Conservation (phyloP, 2,888 invertebrate species). For the Heliconius aoede region DNA sequence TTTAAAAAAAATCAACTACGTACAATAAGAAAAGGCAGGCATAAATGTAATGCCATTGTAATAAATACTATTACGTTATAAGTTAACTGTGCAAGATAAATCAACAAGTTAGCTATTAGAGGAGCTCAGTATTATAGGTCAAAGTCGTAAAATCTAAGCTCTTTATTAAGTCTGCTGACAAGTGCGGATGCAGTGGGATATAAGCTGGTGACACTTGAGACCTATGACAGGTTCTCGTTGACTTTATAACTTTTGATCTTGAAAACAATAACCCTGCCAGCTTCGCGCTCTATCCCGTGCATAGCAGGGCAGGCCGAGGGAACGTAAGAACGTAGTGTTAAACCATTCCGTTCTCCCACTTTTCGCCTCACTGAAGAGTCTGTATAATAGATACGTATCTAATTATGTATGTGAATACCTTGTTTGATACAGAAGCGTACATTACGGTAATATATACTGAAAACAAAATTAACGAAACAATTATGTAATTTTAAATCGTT, state of each 20-base stretch:
- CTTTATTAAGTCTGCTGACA: conserved; percentile 15
- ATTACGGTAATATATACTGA: too few species aligned
- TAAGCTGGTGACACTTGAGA: conserved; percentile 20
- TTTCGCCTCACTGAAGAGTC: background rate
- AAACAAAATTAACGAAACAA: too few species aligned
- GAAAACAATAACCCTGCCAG: background rate
- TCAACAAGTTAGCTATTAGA: conserved; percentile 24
- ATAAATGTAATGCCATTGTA: conserved; percentile 10
- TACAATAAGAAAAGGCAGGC: background rate
- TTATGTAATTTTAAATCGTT: too few species aligned
- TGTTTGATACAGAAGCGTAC: too few species aligned
- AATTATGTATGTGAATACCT: background rate
- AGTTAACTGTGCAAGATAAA: conserved; percentile 18
- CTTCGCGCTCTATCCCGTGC: too few species aligned
- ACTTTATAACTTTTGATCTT: conserved; percentile 1
- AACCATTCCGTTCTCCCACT: too few species aligned
- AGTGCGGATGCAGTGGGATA: conserved; percentile 10
- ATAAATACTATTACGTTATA: conserved; percentile 10
- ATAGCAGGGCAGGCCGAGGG: too few species aligned
- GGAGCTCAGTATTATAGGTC: conserved; percentile 23
- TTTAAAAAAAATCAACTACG: background rate
- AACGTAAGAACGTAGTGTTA: too few species aligned
- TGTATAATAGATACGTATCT: background rate
- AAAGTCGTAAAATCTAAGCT: conserved; percentile 32
- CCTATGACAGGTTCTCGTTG: conserved; percentile 19